Conservation (phyloP, 2,888 invertebrate species). For the Phorcus lineatus region DNA sequence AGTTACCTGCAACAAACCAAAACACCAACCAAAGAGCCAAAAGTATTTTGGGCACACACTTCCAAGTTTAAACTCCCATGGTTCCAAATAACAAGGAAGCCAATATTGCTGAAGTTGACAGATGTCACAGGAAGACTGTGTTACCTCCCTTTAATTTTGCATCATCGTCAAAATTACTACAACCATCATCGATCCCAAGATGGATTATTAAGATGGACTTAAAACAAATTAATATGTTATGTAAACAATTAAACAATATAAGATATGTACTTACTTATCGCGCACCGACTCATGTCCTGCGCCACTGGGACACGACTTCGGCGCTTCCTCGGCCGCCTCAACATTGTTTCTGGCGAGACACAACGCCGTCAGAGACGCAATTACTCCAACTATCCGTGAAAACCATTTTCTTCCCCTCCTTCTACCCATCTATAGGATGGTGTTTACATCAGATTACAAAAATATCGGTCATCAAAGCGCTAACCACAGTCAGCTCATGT, state of each 20-base stretch:
- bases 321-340: slow-evolving; percentile 24
- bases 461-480: slow-evolving; percentile 22
- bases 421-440: slow-evolving; percentile 39
- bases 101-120: no score
- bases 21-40: no score
- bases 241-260: neutral
- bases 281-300: slow-evolving; percentile 3
- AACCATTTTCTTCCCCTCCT: slow-evolving; percentile 51
- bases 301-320: neutral
- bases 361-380: slow-evolving; percentile 53
- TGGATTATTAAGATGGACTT: no score
- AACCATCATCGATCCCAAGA: neutral
- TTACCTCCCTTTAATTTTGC: neutral
- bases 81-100: no score
- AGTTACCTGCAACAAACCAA: no score
- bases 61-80: no score
- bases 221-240: neutral
- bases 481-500: slow-evolving; percentile 12
- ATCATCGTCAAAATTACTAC: neutral
- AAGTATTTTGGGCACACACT: no score
- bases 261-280: neutral
- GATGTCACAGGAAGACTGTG: no score
- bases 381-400: slow-evolving; percentile 52
- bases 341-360: slow-evolving; percentile 44
- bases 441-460: neutral